Conservation (phyloP, 2,888 invertebrate species). For the Torymus aiolomorphi region DNA sequence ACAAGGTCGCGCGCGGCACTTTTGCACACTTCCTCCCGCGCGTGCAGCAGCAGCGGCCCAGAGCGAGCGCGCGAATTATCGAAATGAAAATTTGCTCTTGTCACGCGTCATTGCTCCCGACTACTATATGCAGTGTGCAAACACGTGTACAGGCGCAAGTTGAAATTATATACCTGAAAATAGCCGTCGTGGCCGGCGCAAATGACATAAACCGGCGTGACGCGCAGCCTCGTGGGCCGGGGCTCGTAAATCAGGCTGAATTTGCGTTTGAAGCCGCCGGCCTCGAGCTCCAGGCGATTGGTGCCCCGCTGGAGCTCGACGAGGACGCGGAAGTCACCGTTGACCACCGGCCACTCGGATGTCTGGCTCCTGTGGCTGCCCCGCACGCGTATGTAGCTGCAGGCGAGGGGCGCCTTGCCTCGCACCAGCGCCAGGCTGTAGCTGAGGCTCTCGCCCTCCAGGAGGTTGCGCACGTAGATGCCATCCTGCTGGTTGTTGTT, state of each 20-base stretch:
- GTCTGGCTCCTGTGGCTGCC: constrained; percentile 65
- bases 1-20: constrained; percentile 2
- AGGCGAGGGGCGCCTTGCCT: constrained; percentile 77
- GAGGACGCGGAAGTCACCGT: constrained; percentile 84
- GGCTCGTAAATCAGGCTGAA: constrained; percentile 79
- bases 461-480: constrained; percentile 78
- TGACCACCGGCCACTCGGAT: constrained; percentile 80
- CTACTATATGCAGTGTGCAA: too few relatives aligned
- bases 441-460: constrained; percentile 79
- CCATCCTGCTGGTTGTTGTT: constrained; percentile 69
- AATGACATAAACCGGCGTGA: constrained; percentile 89
- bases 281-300: constrained; percentile 81
- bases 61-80: too few relatives aligned
- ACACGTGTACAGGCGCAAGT: not conserved
- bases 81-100: not conserved
- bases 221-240: constrained; percentile 79
- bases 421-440: constrained; percentile 81
- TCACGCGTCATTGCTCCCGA: not conserved
- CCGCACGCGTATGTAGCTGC: constrained; percentile 73
- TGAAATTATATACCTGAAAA: constrained; percentile 75
- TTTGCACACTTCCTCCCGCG: not conserved
- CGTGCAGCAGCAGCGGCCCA: not conserved
- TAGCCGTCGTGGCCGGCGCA: constrained; percentile 87
- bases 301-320: constrained; percentile 80
- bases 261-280: constrained; percentile 76